Evolutionary conservation across 2,113 vertebrate genomes (phyloP), one percentile per base, ranked within the genome.

Genomic region (Chaetodon auriga): DNA sequence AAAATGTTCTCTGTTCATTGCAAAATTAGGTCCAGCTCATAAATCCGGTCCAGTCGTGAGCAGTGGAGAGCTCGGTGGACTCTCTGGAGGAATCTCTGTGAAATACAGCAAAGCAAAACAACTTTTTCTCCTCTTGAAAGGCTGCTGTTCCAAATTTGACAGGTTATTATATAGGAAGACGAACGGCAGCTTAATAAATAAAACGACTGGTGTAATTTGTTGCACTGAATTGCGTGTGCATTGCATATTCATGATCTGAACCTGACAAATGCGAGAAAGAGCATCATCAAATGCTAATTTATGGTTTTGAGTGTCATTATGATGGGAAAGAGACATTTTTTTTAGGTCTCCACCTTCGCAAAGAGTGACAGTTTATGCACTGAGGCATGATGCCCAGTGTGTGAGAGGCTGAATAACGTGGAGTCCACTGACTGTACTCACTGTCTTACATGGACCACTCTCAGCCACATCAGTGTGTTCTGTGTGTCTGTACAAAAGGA

Each of bases 131-230:
- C 48, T 64, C n/a, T 18, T 9, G 5, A 16, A 48, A 71, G 15
- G 21, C 45, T 15, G 43, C 62, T 49, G 38, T 14, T n/a, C 19
- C n/a, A 46, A 57, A 30, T 35, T 14, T 43, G 36, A n/a, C 57
- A 64, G 38, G 11, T 57, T 80, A 55, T 73, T 21, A 38, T 6
- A 48, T 15, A 25, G 35, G 10, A 61, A 54, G 25, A 48, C 46
- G 36, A 54, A 75, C n/a, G 30, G 0, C 63, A 7, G 1, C 57
- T 78, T 48, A 46, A 69, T 75, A 51, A 57, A 60, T 65, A 3
- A 64, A 75, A 62, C 15, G 53, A 43, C 36, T 13, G 43, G 25
- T 35, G 30, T 68, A 54, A 74, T 72, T 72, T 78, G 23, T 51
- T 48, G 18, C 23, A 16, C 7, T 25, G 36, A 46, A 14, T 49